Conservation (phyloP, 2,113 vertebrate genomes). For the Menura novaehollandiae region DNA sequence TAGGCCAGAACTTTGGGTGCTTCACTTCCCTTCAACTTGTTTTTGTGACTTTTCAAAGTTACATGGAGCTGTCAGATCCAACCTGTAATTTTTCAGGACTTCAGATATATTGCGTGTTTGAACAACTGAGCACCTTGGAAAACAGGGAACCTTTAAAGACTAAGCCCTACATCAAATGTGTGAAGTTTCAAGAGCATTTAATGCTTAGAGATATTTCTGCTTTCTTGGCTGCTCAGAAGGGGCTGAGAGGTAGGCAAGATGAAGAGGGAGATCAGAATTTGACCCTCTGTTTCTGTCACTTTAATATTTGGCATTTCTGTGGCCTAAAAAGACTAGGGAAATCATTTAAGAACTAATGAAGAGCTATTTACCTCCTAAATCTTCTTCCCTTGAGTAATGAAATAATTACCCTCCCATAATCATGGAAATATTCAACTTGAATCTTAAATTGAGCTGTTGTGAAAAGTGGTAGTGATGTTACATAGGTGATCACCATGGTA, state of each 20-base stretch:
- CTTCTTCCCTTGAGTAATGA: conserved; percentile 78
- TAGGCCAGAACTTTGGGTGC: not conserved
- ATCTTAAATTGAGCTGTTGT: conserved; percentile 78
- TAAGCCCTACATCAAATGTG: not conserved
- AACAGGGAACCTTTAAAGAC: not conserved
- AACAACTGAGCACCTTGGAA: not conserved
- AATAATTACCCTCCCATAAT: conserved; percentile 79
- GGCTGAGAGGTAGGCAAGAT: not conserved
- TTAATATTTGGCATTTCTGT: conserved; percentile 76
- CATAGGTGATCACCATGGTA: conserved; percentile 77
- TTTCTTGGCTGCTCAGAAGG: not conserved
- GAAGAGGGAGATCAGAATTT: conserved; percentile 19
- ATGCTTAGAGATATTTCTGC: not conserved
- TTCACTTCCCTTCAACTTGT: not conserved
- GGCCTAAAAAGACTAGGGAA: conserved; percentile 70
- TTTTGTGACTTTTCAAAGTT: not conserved
- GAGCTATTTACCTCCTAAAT: conserved; percentile 81
- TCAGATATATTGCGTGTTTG: not conserved
- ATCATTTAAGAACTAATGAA: conserved; percentile 80
- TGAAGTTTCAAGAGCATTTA: not conserved
- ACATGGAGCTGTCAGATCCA: not conserved
- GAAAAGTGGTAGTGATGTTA: conserved; percentile 69
- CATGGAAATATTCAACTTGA: conserved; percentile 76
- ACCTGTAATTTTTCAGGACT: not conserved
- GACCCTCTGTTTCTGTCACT: conserved; percentile 58